Evolutionary conservation across 2,113 vertebrate genomes (phyloP), one percentile per base, ranked within the genome.

Genomic region (Crotalus viridis): DNA sequence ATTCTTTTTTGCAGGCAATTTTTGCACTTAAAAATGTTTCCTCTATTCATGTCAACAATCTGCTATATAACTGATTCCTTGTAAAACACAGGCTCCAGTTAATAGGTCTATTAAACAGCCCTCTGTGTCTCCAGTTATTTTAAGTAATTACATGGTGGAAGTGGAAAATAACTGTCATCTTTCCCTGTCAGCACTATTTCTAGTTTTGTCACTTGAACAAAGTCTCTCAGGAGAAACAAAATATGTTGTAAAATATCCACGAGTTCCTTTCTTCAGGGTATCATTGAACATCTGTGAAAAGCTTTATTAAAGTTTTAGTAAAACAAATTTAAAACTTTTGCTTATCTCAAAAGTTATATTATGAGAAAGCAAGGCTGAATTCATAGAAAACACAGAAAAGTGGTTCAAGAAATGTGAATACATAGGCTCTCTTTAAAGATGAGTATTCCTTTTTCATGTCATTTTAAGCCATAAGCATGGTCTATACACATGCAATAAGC

Each of bases 81-180:
- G 51, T 91, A 87, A 90, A 94, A 90, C 57, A 87, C 57, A 74
- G 89, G 85, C 90, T 86, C 46, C 91, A 92, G 81, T 92, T 51
- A 59, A 92, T 28, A 94, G 95, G 26, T 24, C 59, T 91, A 90
- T 89, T 2, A 55, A 28, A 74, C 57, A n/a, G 10, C 59, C 88
- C 89, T 48, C 56, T 95, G 93, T 85, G 1, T 93, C 74, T 81
- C 89, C 28, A 2, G 10, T 89, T 94, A 69, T 93, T 86, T 85
- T 92, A 95, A 94, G 90, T 91, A 92, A 94, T 94, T 94, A 93
- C 81, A 93, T 93, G 81, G 89, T 87, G 87, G 93, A 87, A 92
- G 43, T 56, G 88, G 89, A 92, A 94, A 90, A 94, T 91, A 87
- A 52, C 85, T 90, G 22, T 91, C 87, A 61, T 89, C 91, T 69